These are phyloP conservation scores for Gerris buenoi DNA, from an alignment of 1,140 invertebrate genomes.

Conservation along the genomic window DNA sequence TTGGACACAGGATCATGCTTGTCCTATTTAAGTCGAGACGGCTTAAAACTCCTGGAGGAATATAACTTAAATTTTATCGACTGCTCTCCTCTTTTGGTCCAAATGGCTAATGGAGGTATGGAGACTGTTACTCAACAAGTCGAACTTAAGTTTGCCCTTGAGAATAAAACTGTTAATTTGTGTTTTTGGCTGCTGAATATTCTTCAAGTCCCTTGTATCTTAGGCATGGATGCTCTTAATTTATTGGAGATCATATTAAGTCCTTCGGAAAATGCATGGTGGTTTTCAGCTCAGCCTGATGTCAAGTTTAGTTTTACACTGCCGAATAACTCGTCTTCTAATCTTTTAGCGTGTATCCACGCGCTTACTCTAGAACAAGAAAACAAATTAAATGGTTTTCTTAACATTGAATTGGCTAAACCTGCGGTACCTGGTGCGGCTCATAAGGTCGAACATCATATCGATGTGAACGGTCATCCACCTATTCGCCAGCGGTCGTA, in stretches of 20 bases:
- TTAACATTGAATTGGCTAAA: not conserved
- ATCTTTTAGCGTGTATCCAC: not conserved
- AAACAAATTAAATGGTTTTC: not conserved
- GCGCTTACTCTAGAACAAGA: not conserved
- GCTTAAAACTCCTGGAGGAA: not conserved
- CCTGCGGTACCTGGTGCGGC: not conserved
- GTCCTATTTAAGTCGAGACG: not conserved
- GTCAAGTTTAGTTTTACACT: not conserved
- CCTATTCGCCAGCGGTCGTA: conserved; percentile 16
- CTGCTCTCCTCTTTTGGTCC: not conserved
- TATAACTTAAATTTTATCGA: not conserved
- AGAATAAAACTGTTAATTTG: not conserved
- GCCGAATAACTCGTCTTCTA: not conserved
- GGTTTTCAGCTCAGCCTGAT: not conserved
- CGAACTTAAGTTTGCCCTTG: not conserved
- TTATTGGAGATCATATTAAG: not conserved
- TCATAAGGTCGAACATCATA: not conserved
- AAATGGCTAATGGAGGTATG: not conserved
- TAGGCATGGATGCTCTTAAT: not conserved
- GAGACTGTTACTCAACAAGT: not conserved
- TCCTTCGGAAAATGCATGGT: not conserved
- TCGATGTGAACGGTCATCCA: not conserved
- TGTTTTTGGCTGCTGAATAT: not conserved
- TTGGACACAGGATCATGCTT: not conserved
- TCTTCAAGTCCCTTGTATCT: not conserved